Evolutionary conservation across 2,797 vertebrate species (phyloP).

Genomic region (Dipus sagitta): DNA sequence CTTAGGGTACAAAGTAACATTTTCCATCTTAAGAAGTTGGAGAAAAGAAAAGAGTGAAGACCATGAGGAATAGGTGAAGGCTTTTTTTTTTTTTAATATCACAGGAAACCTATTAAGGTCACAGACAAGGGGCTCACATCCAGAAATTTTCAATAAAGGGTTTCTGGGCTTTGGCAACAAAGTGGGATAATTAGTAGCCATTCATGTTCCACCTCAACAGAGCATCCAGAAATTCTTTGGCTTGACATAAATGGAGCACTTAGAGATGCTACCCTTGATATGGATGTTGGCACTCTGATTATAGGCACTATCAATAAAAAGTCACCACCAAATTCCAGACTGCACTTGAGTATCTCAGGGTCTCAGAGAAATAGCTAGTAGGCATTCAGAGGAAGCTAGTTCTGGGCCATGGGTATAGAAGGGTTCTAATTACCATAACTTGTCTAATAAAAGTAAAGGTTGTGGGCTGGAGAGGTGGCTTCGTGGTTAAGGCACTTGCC

Average conservation of each 20-base stretch:
- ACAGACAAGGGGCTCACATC: neutral
- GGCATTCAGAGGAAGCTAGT: neutral
- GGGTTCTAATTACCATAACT: neutral
- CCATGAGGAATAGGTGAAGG: neutral
- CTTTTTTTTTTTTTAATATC: neutral
- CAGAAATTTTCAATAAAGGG: neutral
- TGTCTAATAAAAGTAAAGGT: too few species aligned
- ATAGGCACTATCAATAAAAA: neutral
- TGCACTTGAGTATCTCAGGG: neutral
- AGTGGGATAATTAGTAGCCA: neutral
- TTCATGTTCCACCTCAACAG: neutral
- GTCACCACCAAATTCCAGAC: neutral
- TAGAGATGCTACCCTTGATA: neutral
- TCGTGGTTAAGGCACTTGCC: too few species aligned
- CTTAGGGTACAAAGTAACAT: neutral
- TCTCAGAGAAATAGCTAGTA: neutral
- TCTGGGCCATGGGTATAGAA: neutral
- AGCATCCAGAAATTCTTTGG: neutral
- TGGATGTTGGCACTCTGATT: neutral
- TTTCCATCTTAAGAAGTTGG: neutral
- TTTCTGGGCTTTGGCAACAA: neutral
- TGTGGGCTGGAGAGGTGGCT: too few species aligned
- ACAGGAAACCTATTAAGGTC: neutral
- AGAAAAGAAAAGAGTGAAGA: neutral
- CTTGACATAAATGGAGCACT: neutral